Evolutionary conservation across 2,797 vertebrate species (phyloP).

Genomic region (Myoxocephalus aenaeus): DNA sequence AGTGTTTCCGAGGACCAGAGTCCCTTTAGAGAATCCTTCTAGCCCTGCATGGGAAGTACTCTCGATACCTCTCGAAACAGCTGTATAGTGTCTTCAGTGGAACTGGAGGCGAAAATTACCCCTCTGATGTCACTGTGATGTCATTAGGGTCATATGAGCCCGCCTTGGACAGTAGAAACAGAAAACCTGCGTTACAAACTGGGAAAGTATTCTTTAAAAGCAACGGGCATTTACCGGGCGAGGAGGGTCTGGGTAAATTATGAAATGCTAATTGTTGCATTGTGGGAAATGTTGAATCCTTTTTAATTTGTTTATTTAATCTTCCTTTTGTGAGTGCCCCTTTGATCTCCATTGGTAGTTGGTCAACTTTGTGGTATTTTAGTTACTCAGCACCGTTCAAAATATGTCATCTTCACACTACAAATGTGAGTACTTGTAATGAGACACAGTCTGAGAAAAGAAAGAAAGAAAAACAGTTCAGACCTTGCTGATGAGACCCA

Average conservation of each 20-base stretch:
- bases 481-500: slow-evolving; percentile 79
- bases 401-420: neutral
- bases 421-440: neutral
- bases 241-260: no score
- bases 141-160: neutral
- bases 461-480: neutral
- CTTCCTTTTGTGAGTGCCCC: neutral
- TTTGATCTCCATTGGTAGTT: neutral
- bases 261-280: no score
- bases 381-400: neutral
- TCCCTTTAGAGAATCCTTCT: neutral
- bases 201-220: neutral
- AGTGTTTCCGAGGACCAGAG: no score
- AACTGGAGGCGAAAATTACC: neutral
- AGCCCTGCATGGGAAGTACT: neutral
- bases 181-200: neutral
- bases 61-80: neutral
- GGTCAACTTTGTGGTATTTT: neutral
- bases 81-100: neutral
- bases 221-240: neutral
- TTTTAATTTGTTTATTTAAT: neutral
- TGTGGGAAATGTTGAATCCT: neutral
- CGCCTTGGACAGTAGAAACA: neutral
- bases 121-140: neutral
- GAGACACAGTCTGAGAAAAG: neutral